These are phyloP conservation scores for Lasioglossum villosulum DNA, from an alignment of 2,888 invertebrate genomes.

Conservation along the genomic window DNA sequence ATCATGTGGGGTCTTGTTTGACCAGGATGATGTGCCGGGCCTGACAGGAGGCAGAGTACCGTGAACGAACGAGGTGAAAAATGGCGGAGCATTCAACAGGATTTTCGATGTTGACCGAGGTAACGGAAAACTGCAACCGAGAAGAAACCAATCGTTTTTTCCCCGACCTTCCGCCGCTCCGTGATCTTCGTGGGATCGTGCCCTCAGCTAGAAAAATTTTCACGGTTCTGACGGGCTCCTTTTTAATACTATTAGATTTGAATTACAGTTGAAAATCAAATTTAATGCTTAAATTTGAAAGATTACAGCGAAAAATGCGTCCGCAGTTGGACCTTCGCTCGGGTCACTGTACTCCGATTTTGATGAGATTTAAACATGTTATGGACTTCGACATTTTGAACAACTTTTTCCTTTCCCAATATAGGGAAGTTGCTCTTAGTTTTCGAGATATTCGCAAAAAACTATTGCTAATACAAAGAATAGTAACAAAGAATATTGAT, in stretches of 20 bases:
- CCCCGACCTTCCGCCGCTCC: constrained; percentile 9
- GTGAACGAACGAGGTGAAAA: constrained; percentile 76
- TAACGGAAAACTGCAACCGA: constrained; percentile 53
- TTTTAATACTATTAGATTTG: background rate
- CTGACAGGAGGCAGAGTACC: constrained; percentile 78
- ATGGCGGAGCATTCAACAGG: constrained; percentile 74
- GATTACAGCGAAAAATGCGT: too few relatives aligned
- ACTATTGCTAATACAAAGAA: too few relatives aligned
- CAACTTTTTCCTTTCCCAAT: too few relatives aligned
- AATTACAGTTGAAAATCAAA: too few relatives aligned
- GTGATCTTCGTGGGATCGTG: constrained; percentile 54
- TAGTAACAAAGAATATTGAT: too few relatives aligned
- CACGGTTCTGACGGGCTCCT: background rate
- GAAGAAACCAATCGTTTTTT: constrained; percentile 20
- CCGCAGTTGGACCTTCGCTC: too few relatives aligned
- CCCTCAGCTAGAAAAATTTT: background rate
- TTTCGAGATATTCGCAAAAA: too few relatives aligned
- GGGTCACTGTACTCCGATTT: too few relatives aligned
- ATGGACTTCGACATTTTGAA: too few relatives aligned
- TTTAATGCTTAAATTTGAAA: too few relatives aligned
- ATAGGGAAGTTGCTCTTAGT: too few relatives aligned
- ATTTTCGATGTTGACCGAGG: constrained; percentile 70
- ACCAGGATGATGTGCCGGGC: constrained; percentile 73
- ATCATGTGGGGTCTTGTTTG: constrained; percentile 69
- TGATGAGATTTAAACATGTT: too few relatives aligned